These are phyloP conservation scores for Drosophila multiciliata DNA, from an alignment of 2,888 invertebrate genomes.

Conservation along the genomic window DNA sequence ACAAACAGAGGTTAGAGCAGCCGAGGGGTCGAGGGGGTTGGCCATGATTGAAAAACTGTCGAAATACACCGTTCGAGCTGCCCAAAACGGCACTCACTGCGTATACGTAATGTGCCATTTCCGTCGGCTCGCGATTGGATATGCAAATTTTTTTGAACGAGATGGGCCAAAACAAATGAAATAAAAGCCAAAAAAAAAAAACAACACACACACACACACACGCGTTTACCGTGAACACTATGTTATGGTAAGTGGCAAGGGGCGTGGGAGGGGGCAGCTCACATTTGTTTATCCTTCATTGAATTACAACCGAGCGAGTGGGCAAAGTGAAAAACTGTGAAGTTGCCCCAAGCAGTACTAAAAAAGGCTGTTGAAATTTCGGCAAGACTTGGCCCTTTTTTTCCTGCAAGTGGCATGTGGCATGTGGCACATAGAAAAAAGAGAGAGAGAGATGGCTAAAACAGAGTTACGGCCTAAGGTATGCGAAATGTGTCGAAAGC, in stretches of 20 bases:
- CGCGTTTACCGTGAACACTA: conserved; percentile 33
- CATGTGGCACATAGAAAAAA: background rate
- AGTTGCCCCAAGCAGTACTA: conserved; percentile 39
- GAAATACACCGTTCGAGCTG: conserved; percentile 7
- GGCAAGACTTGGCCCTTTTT: conserved; percentile 2
- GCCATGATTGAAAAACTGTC: conserved; percentile 53
- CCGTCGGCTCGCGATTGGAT: conserved; percentile 42
- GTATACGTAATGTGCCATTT: conserved; percentile 54
- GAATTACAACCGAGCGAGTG: conserved; percentile 40
- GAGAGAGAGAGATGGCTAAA: background rate
- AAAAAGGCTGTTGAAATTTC: conserved; percentile 20
- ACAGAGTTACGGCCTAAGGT: conserved; percentile 1
- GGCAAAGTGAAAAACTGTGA: conserved; percentile 35
- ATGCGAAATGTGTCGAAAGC: background rate
- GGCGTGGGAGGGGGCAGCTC: background rate
- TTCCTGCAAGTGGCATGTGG: conserved; percentile 22
- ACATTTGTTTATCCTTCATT: conserved; percentile 42
- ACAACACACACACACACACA: background rate
- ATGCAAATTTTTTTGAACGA: conserved; percentile 51
- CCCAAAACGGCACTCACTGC: conserved; percentile 24
- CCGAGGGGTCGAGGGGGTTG: background rate
- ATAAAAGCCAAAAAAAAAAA: background rate
- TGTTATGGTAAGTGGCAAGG: conserved; percentile 2
- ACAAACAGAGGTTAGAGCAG: conserved; percentile 30
- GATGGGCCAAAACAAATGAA: background rate